A percentile compares a stretch with the other conserved stretches of the same genome.
Conservation (phyloP, 1,140 invertebrate species). For the Bombus terrestris region DNA sequence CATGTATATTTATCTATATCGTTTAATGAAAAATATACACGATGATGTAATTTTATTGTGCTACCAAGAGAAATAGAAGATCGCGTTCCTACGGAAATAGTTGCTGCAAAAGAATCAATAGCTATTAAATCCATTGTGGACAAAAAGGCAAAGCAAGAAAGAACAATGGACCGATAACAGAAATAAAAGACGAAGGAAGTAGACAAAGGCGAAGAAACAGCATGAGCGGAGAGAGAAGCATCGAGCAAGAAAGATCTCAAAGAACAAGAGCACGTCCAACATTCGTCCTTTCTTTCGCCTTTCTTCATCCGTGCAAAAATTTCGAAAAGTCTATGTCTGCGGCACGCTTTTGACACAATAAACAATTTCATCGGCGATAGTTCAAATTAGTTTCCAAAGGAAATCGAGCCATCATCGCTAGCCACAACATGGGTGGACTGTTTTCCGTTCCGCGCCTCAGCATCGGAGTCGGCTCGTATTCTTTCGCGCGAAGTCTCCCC, state of each 20-base stretch:
- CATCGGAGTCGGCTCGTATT: slow-evolving; percentile 48
- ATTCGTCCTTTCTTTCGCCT: too few relatives aligned
- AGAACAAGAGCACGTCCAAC: neutral
- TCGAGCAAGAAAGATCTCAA: neutral
- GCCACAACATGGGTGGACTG: slow-evolving; percentile 44
- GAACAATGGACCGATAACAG: slow-evolving; percentile 4
- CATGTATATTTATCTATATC: neutral
- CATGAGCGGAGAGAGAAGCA: neutral
- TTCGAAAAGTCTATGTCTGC: neutral
- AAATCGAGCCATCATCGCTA: slow-evolving; percentile 8
- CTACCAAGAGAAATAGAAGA: neutral
- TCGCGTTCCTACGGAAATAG: neutral
- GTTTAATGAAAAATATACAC: neutral
- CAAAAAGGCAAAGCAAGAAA: neutral
- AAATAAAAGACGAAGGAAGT: slow-evolving; percentile 5
- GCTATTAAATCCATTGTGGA: neutral
- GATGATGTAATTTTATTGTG: neutral
- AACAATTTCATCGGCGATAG: neutral
- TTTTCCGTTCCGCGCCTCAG: slow-evolving; percentile 44
- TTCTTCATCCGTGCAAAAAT: neutral
- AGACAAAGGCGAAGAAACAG: neutral
- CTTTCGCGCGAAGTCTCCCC: slow-evolving; percentile 58
- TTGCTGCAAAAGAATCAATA: neutral
- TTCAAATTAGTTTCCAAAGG: slow-evolving; percentile 23
- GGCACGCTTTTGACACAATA: neutral